Evolutionary conservation across 2,797 vertebrate species (phyloP).

Genomic region (Trichosurus vulpecula): DNA sequence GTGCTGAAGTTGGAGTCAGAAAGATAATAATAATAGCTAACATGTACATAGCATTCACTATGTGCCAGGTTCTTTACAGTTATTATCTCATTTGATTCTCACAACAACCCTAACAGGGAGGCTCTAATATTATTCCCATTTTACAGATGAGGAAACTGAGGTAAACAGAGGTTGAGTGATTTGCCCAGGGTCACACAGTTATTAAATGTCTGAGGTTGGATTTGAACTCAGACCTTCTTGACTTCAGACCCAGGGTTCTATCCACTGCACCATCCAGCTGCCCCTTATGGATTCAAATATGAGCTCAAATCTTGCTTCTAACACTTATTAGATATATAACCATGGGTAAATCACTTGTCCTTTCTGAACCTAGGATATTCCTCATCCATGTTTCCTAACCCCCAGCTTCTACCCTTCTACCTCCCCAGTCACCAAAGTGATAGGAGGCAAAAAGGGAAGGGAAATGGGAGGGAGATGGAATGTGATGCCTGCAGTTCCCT

Average conservation of each 20-base stretch:
- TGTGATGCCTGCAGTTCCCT: slow-evolving; percentile 13
- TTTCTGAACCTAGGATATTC: slow-evolving; percentile 15
- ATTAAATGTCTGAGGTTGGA: neutral
- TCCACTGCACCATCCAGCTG: neutral
- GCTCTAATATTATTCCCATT: neutral
- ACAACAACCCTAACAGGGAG: no score
- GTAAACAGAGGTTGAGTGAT: no score
- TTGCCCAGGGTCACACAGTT: neutral
- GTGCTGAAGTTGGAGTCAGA: no score
- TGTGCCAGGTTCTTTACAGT: no score
- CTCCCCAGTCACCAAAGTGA: no score
- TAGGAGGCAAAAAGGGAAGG: neutral
- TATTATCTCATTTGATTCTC: no score
- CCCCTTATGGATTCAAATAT: neutral
- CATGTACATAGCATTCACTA: no score
- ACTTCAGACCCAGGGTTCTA: neutral
- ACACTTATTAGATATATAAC: neutral
- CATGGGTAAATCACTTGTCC: neutral
- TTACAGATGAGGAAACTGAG: neutral
- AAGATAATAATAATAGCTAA: no score
- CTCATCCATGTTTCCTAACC: neutral
- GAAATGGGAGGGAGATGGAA: neutral
- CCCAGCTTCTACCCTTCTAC: neutral
- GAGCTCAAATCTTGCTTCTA: neutral
- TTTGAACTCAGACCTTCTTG: neutral